phyloP scores from a whole-genome alignment of 2,888 invertebrate genomes.

The Chaetoderma sp. region DNA sequence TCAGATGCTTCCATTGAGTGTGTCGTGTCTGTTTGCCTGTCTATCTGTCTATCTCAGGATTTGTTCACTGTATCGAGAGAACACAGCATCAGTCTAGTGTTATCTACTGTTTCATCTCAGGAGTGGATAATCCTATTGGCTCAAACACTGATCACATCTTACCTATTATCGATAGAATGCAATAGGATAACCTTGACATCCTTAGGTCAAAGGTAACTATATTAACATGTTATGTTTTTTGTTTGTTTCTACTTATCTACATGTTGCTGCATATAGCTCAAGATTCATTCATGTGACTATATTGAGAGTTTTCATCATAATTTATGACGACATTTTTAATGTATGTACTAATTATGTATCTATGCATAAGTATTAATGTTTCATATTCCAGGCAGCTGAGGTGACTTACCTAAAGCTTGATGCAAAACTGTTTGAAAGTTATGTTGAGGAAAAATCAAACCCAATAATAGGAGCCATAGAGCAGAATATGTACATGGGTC shows the following conservation, averaged over 20 bases:
- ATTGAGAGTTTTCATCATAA: too few relatives aligned
- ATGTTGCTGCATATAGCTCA: not conserved
- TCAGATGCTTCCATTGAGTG: too few relatives aligned
- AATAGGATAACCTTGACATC: not conserved
- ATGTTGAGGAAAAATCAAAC: slow-evolving; percentile 87
- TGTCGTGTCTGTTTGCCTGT: too few relatives aligned
- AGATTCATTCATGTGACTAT: not conserved
- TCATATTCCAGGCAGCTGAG: slow-evolving; percentile 55
- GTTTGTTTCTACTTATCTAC: not conserved
- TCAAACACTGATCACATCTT: too few relatives aligned
- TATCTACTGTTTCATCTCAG: too few relatives aligned
- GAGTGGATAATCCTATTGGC: too few relatives aligned
- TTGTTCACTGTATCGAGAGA: too few relatives aligned
- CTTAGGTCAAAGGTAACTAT: not conserved
- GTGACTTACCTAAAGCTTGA: slow-evolving; percentile 64
- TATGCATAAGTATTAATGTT: not conserved
- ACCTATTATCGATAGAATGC: too few relatives aligned
- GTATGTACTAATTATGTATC: not conserved
- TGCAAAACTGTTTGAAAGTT: slow-evolving; percentile 66
- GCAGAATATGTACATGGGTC: slow-evolving; percentile 93
- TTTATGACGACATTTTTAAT: not conserved
- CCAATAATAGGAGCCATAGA: slow-evolving; percentile 96
- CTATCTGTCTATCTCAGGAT: too few relatives aligned
- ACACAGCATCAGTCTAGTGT: too few relatives aligned
- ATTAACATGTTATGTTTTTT: not conserved